Evolutionary conservation across 2,113 vertebrate genomes (phyloP), one percentile per base, ranked within the genome.

Genomic region (Phalacrocorax carbo): DNA sequence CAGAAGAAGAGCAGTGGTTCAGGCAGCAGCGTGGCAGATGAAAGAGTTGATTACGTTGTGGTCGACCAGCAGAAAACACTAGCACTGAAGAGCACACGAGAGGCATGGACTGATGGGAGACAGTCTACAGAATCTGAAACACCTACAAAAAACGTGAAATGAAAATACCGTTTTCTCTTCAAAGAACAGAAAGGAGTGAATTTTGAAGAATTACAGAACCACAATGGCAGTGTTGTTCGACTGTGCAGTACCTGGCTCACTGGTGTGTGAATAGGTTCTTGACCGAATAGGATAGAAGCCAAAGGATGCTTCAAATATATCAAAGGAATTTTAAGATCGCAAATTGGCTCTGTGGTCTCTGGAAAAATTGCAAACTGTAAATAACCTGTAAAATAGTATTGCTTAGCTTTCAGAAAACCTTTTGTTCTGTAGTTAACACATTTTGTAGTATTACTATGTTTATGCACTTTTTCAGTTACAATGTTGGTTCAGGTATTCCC

Each of bases 1-100:
- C 84, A 99, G 99, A 99, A 99, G 80, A 99, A 99, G 98, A 99
- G 97, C 97, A 99, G 98, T 14, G 99, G 99, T 75, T 98, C 98
- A 1, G 99, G 99, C 70, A 98, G 98, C 97, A 98, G 98, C 2
- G 98, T 98, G 44, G 99, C 99, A 2, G 99, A 99, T 2, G 99
- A 99, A 97, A 98, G 99, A n/a, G 99, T 99, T 13, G 99, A 99
- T 97, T 99, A 99, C 0, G 99, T 99, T 34, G 99, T 99, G 68
- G 99, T 99, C 42, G 99, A 99, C 98, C 99, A 99, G 93, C 99
- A 99, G 96, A 98, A 99, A 79, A 99, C 99, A 0, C 98, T 99
- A 75, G 99, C 99, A 36, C 98, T 99, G 57, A 99, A 99, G 98
- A 99, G 98, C 97, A 99, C 99, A 19, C 97, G 99, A 51, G 99